These are phyloP conservation scores for Apostichopus parvimensis DNA, from an alignment of 35 echinoderm and acorn worm genomes.

Conservation along the genomic window DNA sequence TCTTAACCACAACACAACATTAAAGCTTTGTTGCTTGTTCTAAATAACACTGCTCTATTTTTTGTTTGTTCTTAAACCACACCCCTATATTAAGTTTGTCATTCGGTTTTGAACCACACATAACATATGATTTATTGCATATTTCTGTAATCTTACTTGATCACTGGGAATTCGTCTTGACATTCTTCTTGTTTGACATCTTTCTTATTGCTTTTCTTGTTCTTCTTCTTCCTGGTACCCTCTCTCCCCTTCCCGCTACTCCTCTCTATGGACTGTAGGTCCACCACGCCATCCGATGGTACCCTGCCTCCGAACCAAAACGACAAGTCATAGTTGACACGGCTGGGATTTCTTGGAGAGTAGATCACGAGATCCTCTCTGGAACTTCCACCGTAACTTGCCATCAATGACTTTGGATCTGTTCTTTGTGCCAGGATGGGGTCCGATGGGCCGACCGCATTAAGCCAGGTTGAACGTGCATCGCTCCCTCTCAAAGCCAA, in stretches of 20 bases:
- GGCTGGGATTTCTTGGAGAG: slow-evolving; percentile 80
- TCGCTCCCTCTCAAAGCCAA: slow-evolving; percentile 71
- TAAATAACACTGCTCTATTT: too few relatives aligned
- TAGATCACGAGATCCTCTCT: slow-evolving; percentile 78
- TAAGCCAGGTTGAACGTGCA: slow-evolving; percentile 77
- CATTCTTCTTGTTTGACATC: slow-evolving; percentile 1
- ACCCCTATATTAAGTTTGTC: too few relatives aligned
- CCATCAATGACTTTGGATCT: slow-evolving; percentile 87
- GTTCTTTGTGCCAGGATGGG: slow-evolving; percentile 83
- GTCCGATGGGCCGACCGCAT: slow-evolving; percentile 85
- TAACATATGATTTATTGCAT: background rate
- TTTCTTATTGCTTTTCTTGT: slow-evolving; percentile 61
- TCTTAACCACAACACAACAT: too few relatives aligned
- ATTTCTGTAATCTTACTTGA: slow-evolving; percentile 50
- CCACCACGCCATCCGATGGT: slow-evolving; percentile 68
- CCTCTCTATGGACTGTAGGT: slow-evolving; percentile 29
- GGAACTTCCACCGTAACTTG: slow-evolving; percentile 70
- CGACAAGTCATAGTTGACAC: slow-evolving; percentile 83
- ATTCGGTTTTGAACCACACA: too few relatives aligned
- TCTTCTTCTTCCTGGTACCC: slow-evolving; percentile 63
- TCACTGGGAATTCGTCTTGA: slow-evolving; percentile 29
- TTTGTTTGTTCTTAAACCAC: too few relatives aligned
- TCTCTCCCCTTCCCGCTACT: background rate
- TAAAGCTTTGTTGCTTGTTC: too few relatives aligned
- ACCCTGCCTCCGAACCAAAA: slow-evolving; percentile 93